Base-by-base conservation (phyloP, 2,888 invertebrate genomes). In the Cephus rjabovi region DNA sequence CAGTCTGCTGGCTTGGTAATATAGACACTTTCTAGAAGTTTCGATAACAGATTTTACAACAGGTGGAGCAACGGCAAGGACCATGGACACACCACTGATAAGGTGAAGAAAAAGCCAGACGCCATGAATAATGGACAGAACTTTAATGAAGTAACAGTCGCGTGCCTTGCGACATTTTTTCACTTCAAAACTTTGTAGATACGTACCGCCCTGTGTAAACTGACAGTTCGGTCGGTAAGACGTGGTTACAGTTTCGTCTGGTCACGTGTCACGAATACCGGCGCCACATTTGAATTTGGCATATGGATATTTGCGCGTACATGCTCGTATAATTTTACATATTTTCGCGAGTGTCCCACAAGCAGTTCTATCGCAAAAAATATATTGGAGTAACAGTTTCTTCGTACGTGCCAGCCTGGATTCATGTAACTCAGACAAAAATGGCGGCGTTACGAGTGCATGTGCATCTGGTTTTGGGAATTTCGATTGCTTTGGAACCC, bases 301-400 rank as follows among this genome's bases (percentile, higher is more conserved):
- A 56, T 56, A 56, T 56, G 56, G 56, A 56, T 23, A 56, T 56
- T 23, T 9, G 40, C 9, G 56, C 9, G 56, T 23, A 23, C 2
- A 23, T 15, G 23, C 75, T 77, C 31, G 79, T 77, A 79, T 31
- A 71, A 12, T 71, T 31, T 71, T 31, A 31, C 31, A 71, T 71
- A 71, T 31, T 71, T 71, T 71, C 71, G 71, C 71, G 71, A 12
- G 31, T 56, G 23, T 56, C 9, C 56, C 23, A 23, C 56, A 1
- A 56, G 56, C 23, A 56, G 56, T 56, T 56, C 23, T 9, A 2
- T 9, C 9, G 56, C 23, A 9, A 23, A 56, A 56, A 56, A 56
- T 23, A 56, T 56, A 56, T 56, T 56, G 23, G 23, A 56, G 56
- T 56, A 56, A 56, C 56, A 56, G 56, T 56, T 56, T 56, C 56